Percentiles rank a stretch among this genome's conserved stretches.
Conservation (phyloP, 2,888 invertebrate species). For the Agriopis aurantiaria region DNA sequence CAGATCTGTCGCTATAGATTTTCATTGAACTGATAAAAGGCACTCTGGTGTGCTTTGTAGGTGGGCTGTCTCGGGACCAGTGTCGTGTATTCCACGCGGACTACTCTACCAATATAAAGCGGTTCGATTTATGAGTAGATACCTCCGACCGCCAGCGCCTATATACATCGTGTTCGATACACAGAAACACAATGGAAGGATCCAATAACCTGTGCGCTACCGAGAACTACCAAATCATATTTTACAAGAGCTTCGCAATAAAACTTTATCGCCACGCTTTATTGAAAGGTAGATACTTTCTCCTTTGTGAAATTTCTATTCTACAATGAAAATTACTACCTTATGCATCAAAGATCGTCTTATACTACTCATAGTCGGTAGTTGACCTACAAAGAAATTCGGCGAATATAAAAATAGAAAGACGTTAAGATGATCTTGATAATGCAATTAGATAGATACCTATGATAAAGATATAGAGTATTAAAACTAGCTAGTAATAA, state of each 20-base stretch:
- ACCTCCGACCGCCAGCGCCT: conserved; percentile 39
- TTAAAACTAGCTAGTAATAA: background rate
- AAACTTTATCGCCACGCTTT: conserved; percentile 35
- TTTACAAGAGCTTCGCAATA: conserved; percentile 38
- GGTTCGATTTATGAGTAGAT: conserved; percentile 48
- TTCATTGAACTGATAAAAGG: conserved; percentile 28
- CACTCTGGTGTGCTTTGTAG: conserved; percentile 19
- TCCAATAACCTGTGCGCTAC: conserved; percentile 36
- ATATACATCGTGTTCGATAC: conserved; percentile 39
- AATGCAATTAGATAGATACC: background rate
- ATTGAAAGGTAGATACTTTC: conserved; percentile 29
- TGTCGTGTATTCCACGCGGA: conserved; percentile 23
- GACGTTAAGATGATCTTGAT: too few relatives aligned
- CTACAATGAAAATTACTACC: conserved; percentile 15
- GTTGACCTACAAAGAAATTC: too few relatives aligned
- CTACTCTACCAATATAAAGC: conserved; percentile 41
- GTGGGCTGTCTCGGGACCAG: conserved; percentile 19
- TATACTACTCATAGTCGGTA: background rate
- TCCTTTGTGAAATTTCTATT: conserved; percentile 18
- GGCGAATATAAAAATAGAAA: too few relatives aligned
- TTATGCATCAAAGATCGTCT: background rate
- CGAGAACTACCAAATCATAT: conserved; percentile 36
- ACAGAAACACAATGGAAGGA: conserved; percentile 40
- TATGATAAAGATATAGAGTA: background rate
- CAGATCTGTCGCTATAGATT: conserved; percentile 26